phyloP scores from a whole-genome alignment of 2,888 invertebrate genomes.

The Drosophila gaucha region DNA sequence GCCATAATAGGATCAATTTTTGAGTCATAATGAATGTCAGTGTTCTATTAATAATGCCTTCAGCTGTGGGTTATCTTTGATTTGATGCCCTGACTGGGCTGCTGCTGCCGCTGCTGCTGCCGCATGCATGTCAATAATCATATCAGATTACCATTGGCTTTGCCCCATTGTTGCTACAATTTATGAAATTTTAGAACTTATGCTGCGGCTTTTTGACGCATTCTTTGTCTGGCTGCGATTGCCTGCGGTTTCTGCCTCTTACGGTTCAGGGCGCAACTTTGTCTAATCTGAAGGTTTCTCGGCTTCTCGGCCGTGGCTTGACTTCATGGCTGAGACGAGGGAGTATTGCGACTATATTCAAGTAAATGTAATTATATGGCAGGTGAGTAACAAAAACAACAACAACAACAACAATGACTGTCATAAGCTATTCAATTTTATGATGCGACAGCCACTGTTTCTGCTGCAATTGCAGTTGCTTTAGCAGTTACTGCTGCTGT shows the following conservation, averaged over 20 bases:
- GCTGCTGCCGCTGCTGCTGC: constrained; percentile 28
- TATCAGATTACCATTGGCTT: constrained; percentile 77
- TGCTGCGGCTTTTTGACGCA: constrained; percentile 78
- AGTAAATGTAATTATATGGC: constrained; percentile 43
- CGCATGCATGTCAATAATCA: constrained; percentile 77
- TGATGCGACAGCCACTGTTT: constrained; percentile 29
- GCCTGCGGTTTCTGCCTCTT: constrained; percentile 55
- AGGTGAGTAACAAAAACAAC: constrained; percentile 33
- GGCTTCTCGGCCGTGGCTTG: too few species aligned
- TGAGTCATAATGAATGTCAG: constrained; percentile 65
- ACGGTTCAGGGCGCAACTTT: constrained; percentile 41
- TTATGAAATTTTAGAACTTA: constrained; percentile 79
- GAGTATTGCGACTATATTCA: not conserved
- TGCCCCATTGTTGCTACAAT: constrained; percentile 78
- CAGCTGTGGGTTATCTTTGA: constrained; percentile 69
- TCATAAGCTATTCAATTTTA: constrained; percentile 55
- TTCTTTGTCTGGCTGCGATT: constrained; percentile 59
- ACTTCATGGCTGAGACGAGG: not conserved
- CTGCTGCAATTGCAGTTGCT: constrained; percentile 1
- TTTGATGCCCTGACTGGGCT: constrained; percentile 43
- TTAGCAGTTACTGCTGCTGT: not conserved
- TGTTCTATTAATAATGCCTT: constrained; percentile 70
- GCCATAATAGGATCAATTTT: constrained; percentile 77
- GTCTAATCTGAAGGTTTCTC: constrained; percentile 60
- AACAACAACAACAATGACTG: constrained; percentile 40